Evolutionary conservation across 2,797 vertebrate species (phyloP), one percentile per base, ranked within the genome.

Genomic region (Micromesistius poutassou): DNA sequence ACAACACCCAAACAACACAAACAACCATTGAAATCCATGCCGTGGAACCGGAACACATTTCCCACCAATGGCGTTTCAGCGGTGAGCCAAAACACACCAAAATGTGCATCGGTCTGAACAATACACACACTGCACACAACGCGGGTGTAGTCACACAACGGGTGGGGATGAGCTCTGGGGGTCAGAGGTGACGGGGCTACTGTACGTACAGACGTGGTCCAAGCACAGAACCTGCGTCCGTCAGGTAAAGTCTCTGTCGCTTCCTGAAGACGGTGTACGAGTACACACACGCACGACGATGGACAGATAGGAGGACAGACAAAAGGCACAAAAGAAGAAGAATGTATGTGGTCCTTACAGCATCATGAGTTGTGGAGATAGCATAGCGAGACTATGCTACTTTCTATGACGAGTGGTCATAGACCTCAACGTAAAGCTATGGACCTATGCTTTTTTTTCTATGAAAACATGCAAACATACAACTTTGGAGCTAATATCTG

Each of bases 201-300:
- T 84, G 84, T 92, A 93, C 92, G 85, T 93, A 93, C 90, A 82
- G 89, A 88, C 89, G 87, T 86, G 76, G 91, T 93, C 91, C 92
- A 94, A 85, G 89, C 91, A 46, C 89, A 91, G 92, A 93, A 93
- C 90, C 87, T 88, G 89, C 89, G 88, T 85, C 19, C 84, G 85
- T 93, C 91, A 80, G 90, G 91, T 82, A 91, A 89, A 83, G 84
- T 77, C 81, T 89, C 91, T 85, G 91, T 89, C 88, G 83, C 88
- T 82, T 93, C 91, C 93, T 94, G 88, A 87, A 87, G 91, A 83
- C 25, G 87, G 55, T 86, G 76, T 85, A 85, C 88, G 81, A 88
- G 73, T 86, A 87, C n/a, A 50, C 62, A 38, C 25, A 5, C 22
- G 73, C 25, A 84, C 80, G 87, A 14, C 86, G 55, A 90, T 28